Conservation (phyloP, 2,113 vertebrate genomes). For the Sus scrofa region T2T-Sscrofa CM000828.6:46415001-46415500, state of each 20-base stretch:
- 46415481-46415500: not conserved
- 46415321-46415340: not conserved
- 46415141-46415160: not conserved
- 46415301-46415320: not conserved
- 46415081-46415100: too few relatives aligned
- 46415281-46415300: not conserved
- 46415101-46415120: too few relatives aligned
- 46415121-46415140: not conserved
- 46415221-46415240: conserved; percentile 44
- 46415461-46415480: not conserved
- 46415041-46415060: too few relatives aligned
- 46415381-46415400: not conserved
- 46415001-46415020: too few relatives aligned
- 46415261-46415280: not conserved
- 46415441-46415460: not conserved
- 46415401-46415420: not conserved
- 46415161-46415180: not conserved
- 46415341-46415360: not conserved
- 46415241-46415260: not conserved
- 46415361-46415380: not conserved
- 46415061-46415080: too few relatives aligned
- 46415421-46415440: not conserved
- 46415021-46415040: too few relatives aligned
- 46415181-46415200: conserved; percentile 41
- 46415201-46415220: conserved; percentile 15